Conservation (phyloP, 1,140 invertebrate species). For the Riptortus pedestris region DNA sequence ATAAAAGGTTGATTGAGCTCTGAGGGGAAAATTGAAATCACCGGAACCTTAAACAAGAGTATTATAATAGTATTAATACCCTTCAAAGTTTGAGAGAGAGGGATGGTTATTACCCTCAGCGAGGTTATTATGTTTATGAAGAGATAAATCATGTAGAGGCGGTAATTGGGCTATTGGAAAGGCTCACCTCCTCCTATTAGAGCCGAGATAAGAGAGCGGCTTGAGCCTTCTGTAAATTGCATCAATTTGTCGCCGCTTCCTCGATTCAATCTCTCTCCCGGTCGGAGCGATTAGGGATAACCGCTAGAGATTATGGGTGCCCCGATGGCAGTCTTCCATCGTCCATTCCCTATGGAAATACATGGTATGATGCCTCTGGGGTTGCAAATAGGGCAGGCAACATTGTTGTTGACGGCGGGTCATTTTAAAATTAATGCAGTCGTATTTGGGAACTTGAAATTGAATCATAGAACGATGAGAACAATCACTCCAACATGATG, state of each 20-base stretch:
- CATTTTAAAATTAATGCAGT: too few relatives aligned
- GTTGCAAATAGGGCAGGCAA: too few relatives aligned
- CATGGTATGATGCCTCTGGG: too few relatives aligned
- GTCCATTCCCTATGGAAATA: too few relatives aligned
- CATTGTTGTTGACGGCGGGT: too few relatives aligned
- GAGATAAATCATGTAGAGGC: constrained; percentile 11
- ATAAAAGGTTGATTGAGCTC: constrained; percentile 10
- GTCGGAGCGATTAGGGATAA: not conserved
- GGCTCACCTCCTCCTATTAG: not conserved
- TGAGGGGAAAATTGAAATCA: constrained; percentile 13
- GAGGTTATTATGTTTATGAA: constrained; percentile 13
- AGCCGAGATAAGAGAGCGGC: not conserved
- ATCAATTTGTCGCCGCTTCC: constrained; percentile 7
- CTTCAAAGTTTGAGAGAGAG: not conserved
- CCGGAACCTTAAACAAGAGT: constrained; percentile 11
- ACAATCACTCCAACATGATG: too few relatives aligned
- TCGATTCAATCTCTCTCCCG: constrained; percentile 7
- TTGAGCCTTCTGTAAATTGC: not conserved
- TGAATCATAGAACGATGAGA: too few relatives aligned
- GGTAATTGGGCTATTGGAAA: constrained; percentile 7
- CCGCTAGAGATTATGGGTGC: too few relatives aligned
- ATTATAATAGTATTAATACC: constrained; percentile 17
- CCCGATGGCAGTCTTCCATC: too few relatives aligned
- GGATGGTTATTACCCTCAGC: not conserved
- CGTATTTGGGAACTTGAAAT: too few relatives aligned